Conservation (phyloP, 92 coral and sea anemone genomes). For the Diadumene lineata region DNA sequence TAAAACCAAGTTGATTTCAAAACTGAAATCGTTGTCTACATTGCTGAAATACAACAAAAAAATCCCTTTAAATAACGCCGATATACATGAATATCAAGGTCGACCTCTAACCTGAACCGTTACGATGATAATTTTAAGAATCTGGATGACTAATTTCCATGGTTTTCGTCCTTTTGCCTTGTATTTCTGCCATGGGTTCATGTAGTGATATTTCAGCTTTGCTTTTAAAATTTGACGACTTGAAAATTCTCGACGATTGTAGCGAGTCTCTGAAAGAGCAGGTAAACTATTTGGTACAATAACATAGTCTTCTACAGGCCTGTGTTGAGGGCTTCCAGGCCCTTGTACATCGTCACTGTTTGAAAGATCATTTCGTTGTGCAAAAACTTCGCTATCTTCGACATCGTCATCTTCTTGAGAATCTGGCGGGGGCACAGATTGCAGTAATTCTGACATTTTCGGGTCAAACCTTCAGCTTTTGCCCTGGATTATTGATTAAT, state of each 20-base stretch:
- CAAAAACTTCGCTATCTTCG: background rate
- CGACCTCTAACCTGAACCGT: slow-evolving; percentile 74
- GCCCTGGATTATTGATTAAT: background rate
- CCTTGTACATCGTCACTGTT: background rate
- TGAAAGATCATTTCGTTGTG: background rate
- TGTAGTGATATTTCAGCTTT: slow-evolving; percentile 79
- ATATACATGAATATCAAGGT: background rate
- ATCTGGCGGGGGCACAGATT: background rate
- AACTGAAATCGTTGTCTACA: too few relatives aligned
- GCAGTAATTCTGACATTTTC: background rate
- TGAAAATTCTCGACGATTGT: slow-evolving; percentile 26
- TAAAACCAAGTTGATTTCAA: too few relatives aligned
- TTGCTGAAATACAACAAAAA: too few relatives aligned
- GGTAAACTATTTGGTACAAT: background rate
- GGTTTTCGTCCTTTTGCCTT: slow-evolving; percentile 93
- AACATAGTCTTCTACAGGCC: background rate
- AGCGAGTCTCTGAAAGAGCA: slow-evolving; percentile 1
- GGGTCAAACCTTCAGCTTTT: background rate
- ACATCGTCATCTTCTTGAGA: background rate
- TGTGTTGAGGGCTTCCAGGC: background rate
- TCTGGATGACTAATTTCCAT: slow-evolving; percentile 91
- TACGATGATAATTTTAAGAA: slow-evolving; percentile 80
- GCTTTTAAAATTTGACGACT: slow-evolving; percentile 64
- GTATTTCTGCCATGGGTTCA: slow-evolving; percentile 91
- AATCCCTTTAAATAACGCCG: too few relatives aligned